Percentiles rank a stretch among this genome's conserved stretches.
Evolutionary conservation across 1,140 invertebrate genomes (phyloP).

Genomic region (Drosophila asahinai): DNA sequence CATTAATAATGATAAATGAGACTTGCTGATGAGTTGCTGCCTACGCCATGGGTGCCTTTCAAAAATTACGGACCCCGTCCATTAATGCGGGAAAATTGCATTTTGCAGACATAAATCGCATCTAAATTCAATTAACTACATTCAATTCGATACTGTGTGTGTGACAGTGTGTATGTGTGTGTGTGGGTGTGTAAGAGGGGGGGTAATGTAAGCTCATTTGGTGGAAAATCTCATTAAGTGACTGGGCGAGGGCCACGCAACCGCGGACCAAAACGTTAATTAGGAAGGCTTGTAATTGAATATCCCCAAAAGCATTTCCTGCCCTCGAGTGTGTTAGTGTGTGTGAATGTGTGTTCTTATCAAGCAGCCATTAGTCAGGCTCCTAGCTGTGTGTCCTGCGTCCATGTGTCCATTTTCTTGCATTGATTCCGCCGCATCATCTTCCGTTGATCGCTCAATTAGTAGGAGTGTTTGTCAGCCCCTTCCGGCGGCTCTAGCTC

Average conservation of each 20-base stretch:
- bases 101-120: conserved; percentile 51
- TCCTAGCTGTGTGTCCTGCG: not conserved
- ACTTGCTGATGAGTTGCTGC: conserved; percentile 42
- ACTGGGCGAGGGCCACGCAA: conserved; percentile 30
- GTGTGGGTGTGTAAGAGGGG: not conserved
- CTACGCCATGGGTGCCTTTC: not conserved
- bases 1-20: conserved; percentile 52
- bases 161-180: not conserved
- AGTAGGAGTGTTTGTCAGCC: conserved; percentile 2
- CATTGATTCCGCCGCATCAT: conserved; percentile 38
- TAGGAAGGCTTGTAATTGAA: conserved; percentile 60
- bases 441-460: conserved; percentile 41
- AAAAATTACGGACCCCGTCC: conserved; percentile 9
- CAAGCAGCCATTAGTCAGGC: not conserved
- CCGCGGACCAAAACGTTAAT: conserved; percentile 51
- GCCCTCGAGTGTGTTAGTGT: not conserved
- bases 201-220: conserved; percentile 48
- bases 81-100: conserved; percentile 36
- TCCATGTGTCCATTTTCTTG: conserved; percentile 16
- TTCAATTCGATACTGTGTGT: conserved; percentile 27
- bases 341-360: conserved; percentile 3
- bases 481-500: not conserved
- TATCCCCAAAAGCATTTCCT: conserved; percentile 40
- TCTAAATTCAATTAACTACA: conserved; percentile 57
- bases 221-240: conserved; percentile 54